Evolutionary conservation across 1,140 invertebrate genomes (phyloP).

Genomic region (Calosoma granatense): DNA sequence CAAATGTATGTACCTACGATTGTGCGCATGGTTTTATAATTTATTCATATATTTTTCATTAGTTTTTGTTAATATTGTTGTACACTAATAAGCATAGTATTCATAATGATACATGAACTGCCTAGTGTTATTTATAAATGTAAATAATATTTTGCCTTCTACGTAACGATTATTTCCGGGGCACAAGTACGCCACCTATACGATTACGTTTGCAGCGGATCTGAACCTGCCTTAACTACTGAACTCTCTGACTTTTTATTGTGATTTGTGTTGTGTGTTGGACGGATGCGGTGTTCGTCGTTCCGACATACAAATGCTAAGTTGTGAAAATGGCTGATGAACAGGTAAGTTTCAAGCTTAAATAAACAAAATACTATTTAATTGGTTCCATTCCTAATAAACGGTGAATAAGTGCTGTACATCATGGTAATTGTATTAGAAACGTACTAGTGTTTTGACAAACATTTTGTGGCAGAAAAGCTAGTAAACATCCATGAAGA

Average conservation of each 20-base stretch:
- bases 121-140: too few relatives aligned
- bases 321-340: constrained; percentile 48
- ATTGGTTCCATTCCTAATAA: constrained; percentile 6
- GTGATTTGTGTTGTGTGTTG: constrained; percentile 7
- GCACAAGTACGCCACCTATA: too few relatives aligned
- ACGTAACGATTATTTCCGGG: too few relatives aligned
- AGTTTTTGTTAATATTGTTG: too few relatives aligned
- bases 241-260: constrained; percentile 6
- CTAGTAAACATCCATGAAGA: constrained; percentile 8
- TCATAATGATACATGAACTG: too few relatives aligned
- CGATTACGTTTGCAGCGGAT: neutral
- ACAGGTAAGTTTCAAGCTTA: constrained; percentile 37
- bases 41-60: too few relatives aligned
- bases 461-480: constrained; percentile 14
- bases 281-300: neutral
- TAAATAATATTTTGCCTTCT: too few relatives aligned
- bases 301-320: constrained; percentile 32
- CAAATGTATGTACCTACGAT: too few relatives aligned
- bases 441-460: constrained; percentile 10
- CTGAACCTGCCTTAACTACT: neutral
- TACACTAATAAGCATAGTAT: too few relatives aligned
- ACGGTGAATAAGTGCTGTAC: constrained; percentile 26
- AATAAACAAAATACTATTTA: constrained; percentile 14
- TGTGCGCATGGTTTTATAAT: too few relatives aligned
- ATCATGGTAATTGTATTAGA: neutral